Evolutionary conservation across 2,888 invertebrate genomes (phyloP).

Genomic region (Erpobdella octoculata): DNA sequence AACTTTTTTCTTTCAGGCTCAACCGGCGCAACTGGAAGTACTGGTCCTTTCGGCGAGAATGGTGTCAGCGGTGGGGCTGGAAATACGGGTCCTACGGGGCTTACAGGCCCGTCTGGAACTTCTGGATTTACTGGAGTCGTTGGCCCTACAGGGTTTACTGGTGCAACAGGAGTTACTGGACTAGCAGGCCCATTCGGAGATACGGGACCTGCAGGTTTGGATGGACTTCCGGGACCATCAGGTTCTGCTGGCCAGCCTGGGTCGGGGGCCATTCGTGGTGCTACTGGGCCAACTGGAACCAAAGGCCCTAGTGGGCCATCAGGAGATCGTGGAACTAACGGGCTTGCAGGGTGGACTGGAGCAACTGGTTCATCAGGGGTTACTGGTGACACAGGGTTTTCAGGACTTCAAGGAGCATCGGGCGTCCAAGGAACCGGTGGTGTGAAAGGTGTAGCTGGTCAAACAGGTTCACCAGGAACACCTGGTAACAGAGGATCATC

Average conservation of each 20-base stretch:
- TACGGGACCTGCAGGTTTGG: not conserved
- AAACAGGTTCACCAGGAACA: slow-evolving; percentile 6
- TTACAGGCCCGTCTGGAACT: slow-evolving; percentile 12
- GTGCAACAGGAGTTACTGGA: slow-evolving; percentile 29
- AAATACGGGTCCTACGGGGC: slow-evolving; percentile 11
- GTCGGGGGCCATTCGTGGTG: too few species aligned
- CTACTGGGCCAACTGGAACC: not conserved
- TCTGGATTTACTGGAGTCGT: not conserved
- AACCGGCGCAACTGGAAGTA: too few species aligned
- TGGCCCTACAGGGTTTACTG: not conserved
- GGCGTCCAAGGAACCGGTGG: not conserved
- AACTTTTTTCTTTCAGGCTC: too few species aligned
- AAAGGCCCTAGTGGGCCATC: not conserved
- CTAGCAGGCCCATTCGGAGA: slow-evolving; percentile 1
- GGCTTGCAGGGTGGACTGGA: slow-evolving; percentile 1
- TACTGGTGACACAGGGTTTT: not conserved
- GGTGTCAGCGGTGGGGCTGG: not conserved
- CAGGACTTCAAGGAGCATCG: not conserved
- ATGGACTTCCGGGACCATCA: not conserved
- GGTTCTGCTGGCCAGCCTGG: slow-evolving; percentile 24
- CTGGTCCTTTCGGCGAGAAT: not conserved
- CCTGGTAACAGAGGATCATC: not conserved
- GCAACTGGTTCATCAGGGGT: not conserved
- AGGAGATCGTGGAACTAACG: not conserved
- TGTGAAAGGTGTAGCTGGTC: not conserved